Evolutionary conservation across 2,797 vertebrate genomes (phyloP), one percentile per base, ranked within the genome.

Genomic region (Taeniopygia guttata): DNA sequence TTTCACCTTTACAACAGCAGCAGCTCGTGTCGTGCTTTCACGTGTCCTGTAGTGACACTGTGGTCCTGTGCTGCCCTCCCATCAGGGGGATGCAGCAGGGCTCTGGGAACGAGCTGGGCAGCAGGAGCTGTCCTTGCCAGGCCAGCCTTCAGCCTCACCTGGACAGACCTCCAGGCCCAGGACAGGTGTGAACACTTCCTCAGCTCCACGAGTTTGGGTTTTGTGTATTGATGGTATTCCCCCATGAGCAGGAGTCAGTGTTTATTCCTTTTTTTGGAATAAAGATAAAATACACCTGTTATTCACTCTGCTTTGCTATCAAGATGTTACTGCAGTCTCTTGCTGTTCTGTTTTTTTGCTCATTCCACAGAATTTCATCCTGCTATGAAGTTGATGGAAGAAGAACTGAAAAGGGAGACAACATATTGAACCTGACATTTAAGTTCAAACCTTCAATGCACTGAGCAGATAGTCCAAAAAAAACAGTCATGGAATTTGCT

Each of bases 401-500:
- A 59, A 75, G 69, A 91, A 75, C 55, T 85, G 72, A 60, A 91
- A 91, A 91, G 62, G 76, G 58, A 91, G 51, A 81, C 29, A 84
- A 49, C 4, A 3, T 73, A 69, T 96, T 77, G 92, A 86, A 89
- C 60, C 76, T 95, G 87, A 87, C 62, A 95, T 95, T 86, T 96
- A 87, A 95, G 63, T 74, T 86, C 81, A 94, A 67, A 86, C 40
- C 36, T 81, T 92, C 95, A 76, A 9, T 27, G 16, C 63, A 79
- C 87, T 74, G 88, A 94, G 87, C 63, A 82, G 30, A 29, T 54
- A 78, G 34, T 77, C 51, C 58, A 87, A 96, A 75, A 68, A 96
- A 84, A 91, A 62, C 9, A 73, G 34, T 27, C 90, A 25, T 7
- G 48, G 64, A 93, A 92, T 92, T 89, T 84, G 64, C 69, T 94